phyloP scores from a whole-genome alignment of 2,888 invertebrate genomes.

The Apotomis betuletana region DNA sequence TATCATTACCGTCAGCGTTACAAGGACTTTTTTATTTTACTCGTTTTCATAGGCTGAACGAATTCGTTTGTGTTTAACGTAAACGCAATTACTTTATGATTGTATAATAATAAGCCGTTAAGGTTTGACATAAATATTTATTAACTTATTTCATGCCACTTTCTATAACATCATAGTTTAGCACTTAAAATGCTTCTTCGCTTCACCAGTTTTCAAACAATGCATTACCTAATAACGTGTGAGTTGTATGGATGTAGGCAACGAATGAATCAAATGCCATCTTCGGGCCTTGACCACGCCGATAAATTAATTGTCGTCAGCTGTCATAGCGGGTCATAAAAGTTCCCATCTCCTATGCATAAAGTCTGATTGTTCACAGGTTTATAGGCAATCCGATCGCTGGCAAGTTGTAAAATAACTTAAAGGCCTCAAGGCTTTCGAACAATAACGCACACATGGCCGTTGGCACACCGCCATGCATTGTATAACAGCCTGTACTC shows the following conservation, averaged over 20 bases:
- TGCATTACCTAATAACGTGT: conserved; percentile 5
- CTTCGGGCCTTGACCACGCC: conserved; percentile 65
- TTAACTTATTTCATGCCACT: conserved; percentile 14
- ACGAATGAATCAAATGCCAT: conserved; percentile 50
- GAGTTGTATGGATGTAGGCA: conserved; percentile 16
- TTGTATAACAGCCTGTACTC: conserved; percentile 51
- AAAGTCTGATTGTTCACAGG: conserved; percentile 71
- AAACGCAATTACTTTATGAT: conserved; percentile 10
- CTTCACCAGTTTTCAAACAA: conserved; percentile 14
- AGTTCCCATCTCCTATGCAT: conserved; percentile 62
- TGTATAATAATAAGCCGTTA: conserved; percentile 14
- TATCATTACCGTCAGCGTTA: conserved; percentile 45
- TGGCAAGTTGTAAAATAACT: conserved; percentile 73
- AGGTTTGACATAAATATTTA: conserved; percentile 20
- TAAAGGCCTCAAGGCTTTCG: conserved; percentile 65
- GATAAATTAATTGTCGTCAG: conserved; percentile 68
- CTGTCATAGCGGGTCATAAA: conserved; percentile 62
- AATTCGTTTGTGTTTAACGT: conserved; percentile 10
- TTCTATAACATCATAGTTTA: conserved; percentile 10
- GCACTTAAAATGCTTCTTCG: not conserved
- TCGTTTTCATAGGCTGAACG: conserved; percentile 30
- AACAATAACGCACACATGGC: conserved; percentile 55
- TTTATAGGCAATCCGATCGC: conserved; percentile 74
- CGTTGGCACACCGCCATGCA: conserved; percentile 57
- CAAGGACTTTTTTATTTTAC: conserved; percentile 52